These are phyloP conservation scores for Catharus fuscescens DNA, from an alignment of 2,113 vertebrate genomes.

Conservation along the genomic window DNA sequence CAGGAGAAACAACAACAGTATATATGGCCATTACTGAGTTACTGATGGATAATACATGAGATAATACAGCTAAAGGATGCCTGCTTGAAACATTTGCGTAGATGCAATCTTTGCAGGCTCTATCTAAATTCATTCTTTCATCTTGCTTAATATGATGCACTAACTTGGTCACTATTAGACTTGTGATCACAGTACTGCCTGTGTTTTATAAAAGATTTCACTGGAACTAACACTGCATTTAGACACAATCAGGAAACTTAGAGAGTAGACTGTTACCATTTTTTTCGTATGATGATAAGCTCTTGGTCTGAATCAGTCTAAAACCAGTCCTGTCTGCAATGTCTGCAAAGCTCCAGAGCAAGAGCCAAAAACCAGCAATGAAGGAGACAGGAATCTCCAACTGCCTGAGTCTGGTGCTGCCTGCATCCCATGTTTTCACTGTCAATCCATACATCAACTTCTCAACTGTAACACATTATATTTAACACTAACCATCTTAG, in stretches of 20 bases:
- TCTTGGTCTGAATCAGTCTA: neutral
- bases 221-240: neutral
- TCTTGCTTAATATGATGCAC: neutral
- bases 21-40: neutral
- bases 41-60: neutral
- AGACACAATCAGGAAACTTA: neutral
- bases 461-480: neutral
- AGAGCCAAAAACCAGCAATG: conserved; percentile 30
- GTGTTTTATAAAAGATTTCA: neutral
- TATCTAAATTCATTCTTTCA: neutral
- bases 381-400: conserved; percentile 21
- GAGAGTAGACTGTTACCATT: neutral
- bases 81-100: neutral
- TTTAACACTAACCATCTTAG: neutral
- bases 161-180: neutral
- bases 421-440: neutral
- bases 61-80: neutral
- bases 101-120: neutral
- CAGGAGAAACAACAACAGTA: neutral
- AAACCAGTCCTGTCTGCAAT: neutral
- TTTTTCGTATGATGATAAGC: neutral
- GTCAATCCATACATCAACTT: conserved; percentile 13
- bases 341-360: neutral
- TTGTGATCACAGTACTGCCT: neutral
- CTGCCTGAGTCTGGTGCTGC: neutral